Evolutionary conservation across 2,888 invertebrate species (phyloP), one percentile per base, ranked within the genome.

Genomic region (Phasia obesa): DNA sequence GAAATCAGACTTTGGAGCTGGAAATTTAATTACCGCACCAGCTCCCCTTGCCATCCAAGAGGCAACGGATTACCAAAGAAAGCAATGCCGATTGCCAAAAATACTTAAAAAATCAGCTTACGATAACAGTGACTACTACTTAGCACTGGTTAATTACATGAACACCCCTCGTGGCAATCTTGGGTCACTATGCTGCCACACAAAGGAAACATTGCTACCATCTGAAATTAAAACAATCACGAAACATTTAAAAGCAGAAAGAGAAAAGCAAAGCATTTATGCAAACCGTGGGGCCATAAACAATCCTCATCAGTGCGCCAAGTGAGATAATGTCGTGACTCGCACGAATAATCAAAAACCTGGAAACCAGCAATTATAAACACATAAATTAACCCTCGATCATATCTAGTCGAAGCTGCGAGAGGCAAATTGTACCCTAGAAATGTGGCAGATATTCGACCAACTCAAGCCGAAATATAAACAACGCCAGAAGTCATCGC

Each of bases 131-230:
- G 64, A 64, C 31, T 17, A 55, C 44, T 31, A 55, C 27, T 55
- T 74, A 55, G 53, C 47, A 27, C 9, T 74, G 4, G 42, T 73
- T 4, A 73, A 64, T 9, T 74, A 64, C 13, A 74, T 53, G 73
- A 64, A 74, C n/a, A n/a, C n/a, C n/a, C n/a, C n/a, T n/a, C 19
- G 55, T 9, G 55, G 64, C 4, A 64, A 53, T 44, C 21, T 64
- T n/a, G 64, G 53, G 13, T 74, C 64, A 19, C 65, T 1, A 31
- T 49, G 15, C 5, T 70, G 31, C 70, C 59, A 11, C 0, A 11
- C 44, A 23, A 31, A 59, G 21, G 35, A 57, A 15, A 31, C 13
- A 21, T 15, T 70, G 6, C 7, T 27, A 38, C 9, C 38, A 60
- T 2, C 42, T 1, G 53, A 73, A 64, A 57, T 5, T n/a, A n/a